Evolutionary conservation across 1,140 invertebrate genomes (phyloP).

Genomic region (Rhynchophorus ferrugineus): DNA sequence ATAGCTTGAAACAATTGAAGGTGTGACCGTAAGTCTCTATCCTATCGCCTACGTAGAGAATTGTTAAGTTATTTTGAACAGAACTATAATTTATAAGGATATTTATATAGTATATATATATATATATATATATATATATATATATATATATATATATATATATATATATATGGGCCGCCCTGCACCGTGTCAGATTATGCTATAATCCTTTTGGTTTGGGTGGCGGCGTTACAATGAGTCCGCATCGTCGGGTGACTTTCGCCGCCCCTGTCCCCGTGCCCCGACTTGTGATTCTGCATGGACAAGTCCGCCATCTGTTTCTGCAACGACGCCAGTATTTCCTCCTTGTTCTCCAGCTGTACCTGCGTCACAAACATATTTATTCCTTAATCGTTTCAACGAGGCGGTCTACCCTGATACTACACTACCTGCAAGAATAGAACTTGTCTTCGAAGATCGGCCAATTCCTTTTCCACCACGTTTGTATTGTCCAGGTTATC

Average conservation of each 20-base stretch:
- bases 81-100: too few relatives aligned
- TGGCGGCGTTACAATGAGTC: slow-evolving; percentile 54
- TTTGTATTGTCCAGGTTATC: slow-evolving; percentile 42
- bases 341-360: slow-evolving; percentile 65
- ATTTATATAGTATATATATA: too few relatives aligned
- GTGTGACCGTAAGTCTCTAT: too few relatives aligned
- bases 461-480: slow-evolving; percentile 53
- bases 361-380: slow-evolving; percentile 38
- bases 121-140: too few relatives aligned
- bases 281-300: slow-evolving; percentile 35
- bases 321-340: slow-evolving; percentile 58
- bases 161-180: too few relatives aligned
- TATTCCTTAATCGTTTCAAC: not conserved
- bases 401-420: not conserved
- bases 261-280: too few relatives aligned
- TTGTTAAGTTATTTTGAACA: too few relatives aligned
- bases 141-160: too few relatives aligned
- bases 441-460: slow-evolving; percentile 71
- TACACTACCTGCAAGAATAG: slow-evolving; percentile 53
- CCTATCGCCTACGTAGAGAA: too few relatives aligned
- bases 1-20: too few relatives aligned
- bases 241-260: not conserved
- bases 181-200: too few relatives aligned
- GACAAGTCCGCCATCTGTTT: slow-evolving; percentile 49
- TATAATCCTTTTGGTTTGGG: slow-evolving; percentile 62